Evolutionary conservation across 2,888 invertebrate species (phyloP).

Genomic region (Apantesis nais): DNA sequence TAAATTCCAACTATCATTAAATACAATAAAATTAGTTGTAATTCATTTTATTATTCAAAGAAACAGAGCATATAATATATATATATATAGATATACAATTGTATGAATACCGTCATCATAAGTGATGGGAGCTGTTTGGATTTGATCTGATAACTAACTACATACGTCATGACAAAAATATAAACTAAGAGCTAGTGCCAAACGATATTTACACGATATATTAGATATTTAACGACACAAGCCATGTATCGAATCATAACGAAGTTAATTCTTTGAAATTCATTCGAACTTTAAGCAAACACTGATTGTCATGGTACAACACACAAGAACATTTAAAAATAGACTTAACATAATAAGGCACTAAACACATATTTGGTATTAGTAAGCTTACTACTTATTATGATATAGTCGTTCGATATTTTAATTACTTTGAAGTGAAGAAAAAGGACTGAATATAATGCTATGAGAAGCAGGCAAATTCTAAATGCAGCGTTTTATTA

Average conservation of each 20-base stretch:
- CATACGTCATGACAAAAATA: background rate
- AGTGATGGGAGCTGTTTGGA: background rate
- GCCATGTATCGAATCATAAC: background rate
- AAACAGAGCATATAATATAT: background rate
- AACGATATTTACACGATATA: background rate
- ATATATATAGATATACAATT: background rate
- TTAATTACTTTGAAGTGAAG: background rate
- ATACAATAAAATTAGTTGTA: background rate
- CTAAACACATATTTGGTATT: background rate
- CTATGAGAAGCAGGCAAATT: slow-evolving; percentile 13
- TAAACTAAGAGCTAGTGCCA: background rate
- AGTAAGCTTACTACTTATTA: background rate
- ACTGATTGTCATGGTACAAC: background rate
- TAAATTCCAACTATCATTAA: too few species aligned
- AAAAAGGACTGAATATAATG: slow-evolving; percentile 2
- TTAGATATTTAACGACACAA: background rate
- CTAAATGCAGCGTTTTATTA: slow-evolving; percentile 23
- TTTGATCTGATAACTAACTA: background rate
- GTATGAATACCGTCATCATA: background rate
- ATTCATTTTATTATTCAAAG: background rate
- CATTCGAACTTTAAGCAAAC: background rate
- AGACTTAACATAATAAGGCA: too few species aligned
- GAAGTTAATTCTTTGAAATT: background rate
- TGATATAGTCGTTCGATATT: background rate
- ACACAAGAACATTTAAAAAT: background rate